Evolutionary conservation across 2,888 invertebrate genomes (phyloP), one percentile per base, ranked within the genome.

Genomic region (Hymenopus coronatus): DNA sequence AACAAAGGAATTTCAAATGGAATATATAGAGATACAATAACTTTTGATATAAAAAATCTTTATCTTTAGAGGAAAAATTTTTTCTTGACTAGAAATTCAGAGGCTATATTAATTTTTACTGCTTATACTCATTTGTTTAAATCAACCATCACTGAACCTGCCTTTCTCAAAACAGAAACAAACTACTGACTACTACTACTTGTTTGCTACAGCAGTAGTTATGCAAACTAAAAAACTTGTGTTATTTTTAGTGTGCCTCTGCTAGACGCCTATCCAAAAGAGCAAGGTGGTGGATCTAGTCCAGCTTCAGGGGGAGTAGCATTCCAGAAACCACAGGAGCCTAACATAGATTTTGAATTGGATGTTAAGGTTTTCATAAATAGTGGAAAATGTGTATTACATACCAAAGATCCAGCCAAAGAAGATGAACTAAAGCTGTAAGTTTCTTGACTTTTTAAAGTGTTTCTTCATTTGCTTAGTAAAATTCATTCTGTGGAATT

Each of bases 321-420:
- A 4, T 92, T 92, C 85, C 95, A 95, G 91, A 96, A 96, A 92
- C 94, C 96, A 0, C 95, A 96, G 88, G 98, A 98, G 92, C 98
- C 99, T 0, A 98, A 97, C 92, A 97, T 99, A 88, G 99, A 99
- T 93, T 97, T 99, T 92, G 98, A 99, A 93, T 94, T 99, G 91
- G 99, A 99, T 93, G 97, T 99, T 9, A 98, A 98, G 93, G 98
- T 99, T 84, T 96, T 98, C 92, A 98, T 99, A 90, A 99, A 98
- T 93, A 98, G 98, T 91, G 99, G 99, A 14, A 98, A 99, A 93
- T 99, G 99, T 93, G 98, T 98, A 70, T 94, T 99, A 82, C 99
- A 99, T 93, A 99, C 99, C 3, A 98, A 98, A 93, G 97, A 98
- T 92, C 94, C 95, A 90, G 94, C 93, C 89, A 95, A 94, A 91